A percentile compares a stretch with the other conserved stretches of the same genome.
Evolutionary conservation across 2,113 vertebrate genomes (phyloP).

Genomic region (Chaetodon auriga): DNA sequence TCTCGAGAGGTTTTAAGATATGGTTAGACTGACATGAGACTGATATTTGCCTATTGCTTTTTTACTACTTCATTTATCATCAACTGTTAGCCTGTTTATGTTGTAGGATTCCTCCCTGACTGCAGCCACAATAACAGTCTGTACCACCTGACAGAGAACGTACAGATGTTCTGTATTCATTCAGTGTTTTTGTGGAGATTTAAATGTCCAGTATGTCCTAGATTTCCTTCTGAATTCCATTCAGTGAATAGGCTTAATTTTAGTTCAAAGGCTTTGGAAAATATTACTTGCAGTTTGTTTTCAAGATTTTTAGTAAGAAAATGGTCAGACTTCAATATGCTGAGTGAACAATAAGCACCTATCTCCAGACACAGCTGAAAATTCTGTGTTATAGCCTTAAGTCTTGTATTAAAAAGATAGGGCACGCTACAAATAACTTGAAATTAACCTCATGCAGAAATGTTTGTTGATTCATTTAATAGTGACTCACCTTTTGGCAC

Average conservation of each 20-base stretch:
- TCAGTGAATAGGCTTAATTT: too few species aligned
- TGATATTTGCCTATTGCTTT: background rate
- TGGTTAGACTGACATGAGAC: background rate
- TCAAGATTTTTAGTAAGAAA: too few species aligned
- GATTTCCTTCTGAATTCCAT: background rate
- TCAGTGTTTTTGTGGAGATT: background rate
- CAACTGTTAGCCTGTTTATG: background rate
- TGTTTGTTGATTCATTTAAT: background rate
- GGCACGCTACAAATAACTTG: background rate
- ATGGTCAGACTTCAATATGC: too few species aligned
- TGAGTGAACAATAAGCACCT: too few species aligned
- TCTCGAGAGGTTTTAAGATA: background rate
- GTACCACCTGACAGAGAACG: background rate
- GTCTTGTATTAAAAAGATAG: background rate
- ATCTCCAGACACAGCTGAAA: too few species aligned
- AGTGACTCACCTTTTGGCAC: too few species aligned
- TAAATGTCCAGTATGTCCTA: background rate
- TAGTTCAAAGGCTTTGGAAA: too few species aligned
- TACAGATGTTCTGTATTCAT: background rate
- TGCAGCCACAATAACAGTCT: background rate
- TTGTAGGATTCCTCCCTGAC: too few species aligned
- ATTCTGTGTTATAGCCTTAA: too few species aligned
- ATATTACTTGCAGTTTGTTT: too few species aligned
- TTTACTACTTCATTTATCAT: background rate
- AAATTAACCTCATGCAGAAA: background rate